phyloP scores from a whole-genome alignment of 2,888 invertebrate species.

The Andrena praecox region DNA sequence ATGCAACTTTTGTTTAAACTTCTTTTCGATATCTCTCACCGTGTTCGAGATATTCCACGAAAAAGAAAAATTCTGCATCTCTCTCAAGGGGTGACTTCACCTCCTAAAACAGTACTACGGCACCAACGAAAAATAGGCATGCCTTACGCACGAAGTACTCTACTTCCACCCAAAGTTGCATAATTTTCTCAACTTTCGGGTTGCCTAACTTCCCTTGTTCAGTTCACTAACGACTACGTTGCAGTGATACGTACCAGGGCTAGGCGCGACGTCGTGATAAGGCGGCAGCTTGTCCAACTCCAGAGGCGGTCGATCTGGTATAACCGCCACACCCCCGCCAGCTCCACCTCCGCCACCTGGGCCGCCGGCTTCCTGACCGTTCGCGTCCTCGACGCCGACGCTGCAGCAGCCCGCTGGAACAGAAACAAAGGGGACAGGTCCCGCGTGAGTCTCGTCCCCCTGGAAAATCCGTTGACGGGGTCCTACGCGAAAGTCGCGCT shows the following conservation, averaged over 20 bases:
- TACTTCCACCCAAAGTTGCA: too few relatives aligned
- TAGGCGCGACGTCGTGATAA: conserved; percentile 84
- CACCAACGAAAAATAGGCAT: too few relatives aligned
- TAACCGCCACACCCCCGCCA: conserved; percentile 82
- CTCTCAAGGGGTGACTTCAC: too few relatives aligned
- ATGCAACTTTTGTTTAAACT: too few relatives aligned
- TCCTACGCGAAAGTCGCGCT: conserved; percentile 63
- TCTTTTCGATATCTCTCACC: too few relatives aligned
- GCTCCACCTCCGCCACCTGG: conserved; percentile 76
- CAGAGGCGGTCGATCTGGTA: conserved; percentile 83
- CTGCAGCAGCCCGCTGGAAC: conserved; percentile 83
- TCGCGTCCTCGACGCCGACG: conserved; percentile 80
- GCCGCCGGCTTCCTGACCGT: conserved; percentile 78
- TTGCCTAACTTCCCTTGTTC: too few relatives aligned
- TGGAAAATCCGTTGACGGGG: conserved; percentile 64
- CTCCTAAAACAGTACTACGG: too few relatives aligned
- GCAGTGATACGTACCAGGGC: conserved; percentile 78
- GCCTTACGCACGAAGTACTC: too few relatives aligned
- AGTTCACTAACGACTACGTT: background rate
- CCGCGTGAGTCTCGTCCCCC: conserved; percentile 37
- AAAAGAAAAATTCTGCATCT: too few relatives aligned
- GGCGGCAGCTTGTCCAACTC: conserved; percentile 84
- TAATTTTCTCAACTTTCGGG: too few relatives aligned
- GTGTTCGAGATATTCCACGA: too few relatives aligned
- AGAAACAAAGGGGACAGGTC: conserved; percentile 38